Conservation (phyloP, 1,140 invertebrate genomes). For the Hestina assimilis region DNA sequence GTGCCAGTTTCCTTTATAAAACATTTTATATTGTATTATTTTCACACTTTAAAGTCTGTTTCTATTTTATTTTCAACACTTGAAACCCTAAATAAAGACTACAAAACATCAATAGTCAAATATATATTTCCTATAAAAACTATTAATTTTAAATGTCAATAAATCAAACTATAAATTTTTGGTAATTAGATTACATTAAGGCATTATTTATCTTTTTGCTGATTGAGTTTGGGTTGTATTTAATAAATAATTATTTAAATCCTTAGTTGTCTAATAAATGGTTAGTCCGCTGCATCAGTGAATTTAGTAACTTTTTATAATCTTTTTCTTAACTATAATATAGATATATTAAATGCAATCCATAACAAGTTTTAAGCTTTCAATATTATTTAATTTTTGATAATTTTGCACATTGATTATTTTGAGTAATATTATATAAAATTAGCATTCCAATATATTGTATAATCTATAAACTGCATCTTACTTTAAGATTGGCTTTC, state of each 20-base stretch:
- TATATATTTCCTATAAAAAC: too few species aligned
- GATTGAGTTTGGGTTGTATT: neutral
- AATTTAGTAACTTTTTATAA: too few species aligned
- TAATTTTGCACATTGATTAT: neutral
- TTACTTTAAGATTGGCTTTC: neutral
- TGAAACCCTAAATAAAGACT: too few species aligned
- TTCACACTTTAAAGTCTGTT: too few species aligned
- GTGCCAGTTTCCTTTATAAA: slow-evolving; percentile 5
- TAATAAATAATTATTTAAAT: neutral
- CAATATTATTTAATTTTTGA: too few species aligned
- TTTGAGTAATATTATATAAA: neutral
- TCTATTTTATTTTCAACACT: too few species aligned
- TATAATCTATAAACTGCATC: neutral
- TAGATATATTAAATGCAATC: neutral
- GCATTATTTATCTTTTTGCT: neutral
- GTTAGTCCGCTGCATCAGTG: too few species aligned
- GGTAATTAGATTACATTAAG: neutral
- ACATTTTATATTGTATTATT: neutral
- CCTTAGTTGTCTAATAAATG: neutral
- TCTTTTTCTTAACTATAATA: too few species aligned
- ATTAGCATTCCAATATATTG: slow-evolving; percentile 11
- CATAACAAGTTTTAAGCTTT: neutral
- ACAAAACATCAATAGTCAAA: too few species aligned
- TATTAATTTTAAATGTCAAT: too few species aligned
- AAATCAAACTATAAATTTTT: neutral